A percentile compares a stretch with the other conserved stretches of the same genome.
Conservation (phyloP, 2,888 invertebrate genomes). For the Athalia cordata region DNA sequence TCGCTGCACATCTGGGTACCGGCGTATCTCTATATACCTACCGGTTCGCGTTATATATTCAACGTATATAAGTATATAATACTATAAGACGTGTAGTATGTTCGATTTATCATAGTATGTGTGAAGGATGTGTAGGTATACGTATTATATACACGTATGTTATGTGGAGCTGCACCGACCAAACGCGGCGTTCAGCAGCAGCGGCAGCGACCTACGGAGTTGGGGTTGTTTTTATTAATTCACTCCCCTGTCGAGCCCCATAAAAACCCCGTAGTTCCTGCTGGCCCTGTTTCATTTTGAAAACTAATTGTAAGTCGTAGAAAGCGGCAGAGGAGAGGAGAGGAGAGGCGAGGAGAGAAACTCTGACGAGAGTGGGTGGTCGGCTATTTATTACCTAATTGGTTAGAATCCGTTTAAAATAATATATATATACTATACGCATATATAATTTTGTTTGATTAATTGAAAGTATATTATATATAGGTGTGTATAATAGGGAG, state of each 20-base stretch:
- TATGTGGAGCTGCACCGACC: conserved; percentile 30
- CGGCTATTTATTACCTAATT: conserved; percentile 70
- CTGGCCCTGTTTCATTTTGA: conserved; percentile 40
- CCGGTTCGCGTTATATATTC: conserved; percentile 19
- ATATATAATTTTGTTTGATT: conserved; percentile 28
- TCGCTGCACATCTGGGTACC: conserved; percentile 60
- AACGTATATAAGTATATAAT: conserved; percentile 7
- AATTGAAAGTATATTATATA: conserved; percentile 2
- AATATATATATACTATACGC: too few species aligned
- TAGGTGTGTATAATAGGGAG: too few species aligned
- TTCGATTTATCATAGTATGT: neutral
- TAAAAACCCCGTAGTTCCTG: conserved; percentile 38
- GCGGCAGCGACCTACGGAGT: conserved; percentile 46
- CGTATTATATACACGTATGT: neutral
- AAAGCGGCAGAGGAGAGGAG: conserved; percentile 42
- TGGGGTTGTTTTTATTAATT: conserved; percentile 71
- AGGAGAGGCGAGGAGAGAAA: conserved; percentile 42
- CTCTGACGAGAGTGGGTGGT: conserved; percentile 57
- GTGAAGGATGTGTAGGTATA: neutral
- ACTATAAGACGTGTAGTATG: neutral
- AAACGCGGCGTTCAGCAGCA: conserved; percentile 35
- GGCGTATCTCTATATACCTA: conserved; percentile 44
- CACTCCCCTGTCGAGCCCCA: conserved; percentile 65
- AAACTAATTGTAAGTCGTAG: conserved; percentile 35
- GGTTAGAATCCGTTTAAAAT: conserved; percentile 50